Evolutionary conservation across 2,113 vertebrate species (phyloP).

Genomic region (Anthoscopus minutus): DNA sequence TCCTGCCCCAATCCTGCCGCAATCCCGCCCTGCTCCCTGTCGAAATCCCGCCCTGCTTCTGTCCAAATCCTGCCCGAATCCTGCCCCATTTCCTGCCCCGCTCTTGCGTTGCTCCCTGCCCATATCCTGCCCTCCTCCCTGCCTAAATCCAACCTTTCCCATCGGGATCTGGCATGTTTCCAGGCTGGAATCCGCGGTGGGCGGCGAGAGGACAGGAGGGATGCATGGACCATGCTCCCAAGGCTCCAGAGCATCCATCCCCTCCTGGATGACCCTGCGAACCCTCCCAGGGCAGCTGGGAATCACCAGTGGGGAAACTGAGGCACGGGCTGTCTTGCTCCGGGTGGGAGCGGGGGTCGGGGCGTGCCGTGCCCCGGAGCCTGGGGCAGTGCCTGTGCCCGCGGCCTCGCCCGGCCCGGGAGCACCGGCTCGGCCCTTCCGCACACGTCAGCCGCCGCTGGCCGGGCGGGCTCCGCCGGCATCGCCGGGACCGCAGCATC

Average conservation of each 20-base stretch:
- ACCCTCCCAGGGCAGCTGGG: not conserved
- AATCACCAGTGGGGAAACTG: not conserved
- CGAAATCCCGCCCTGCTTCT: not conserved
- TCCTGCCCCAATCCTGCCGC: not conserved
- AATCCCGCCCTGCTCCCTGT: not conserved
- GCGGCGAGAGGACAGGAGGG: not conserved
- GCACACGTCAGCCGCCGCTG: not conserved
- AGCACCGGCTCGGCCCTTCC: constrained; percentile 23
- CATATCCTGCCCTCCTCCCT: not conserved
- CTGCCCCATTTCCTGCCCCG: not conserved
- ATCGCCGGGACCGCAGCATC: not conserved
- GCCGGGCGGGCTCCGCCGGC: not conserved
- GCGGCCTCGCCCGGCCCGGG: not conserved
- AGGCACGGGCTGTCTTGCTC: not conserved
- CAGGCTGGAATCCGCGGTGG: not conserved
- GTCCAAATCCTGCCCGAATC: not conserved
- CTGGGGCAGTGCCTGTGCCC: not conserved
- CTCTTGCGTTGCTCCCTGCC: not conserved
- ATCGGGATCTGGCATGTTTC: not conserved
- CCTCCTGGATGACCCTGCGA: not conserved
- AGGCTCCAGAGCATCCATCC: not conserved
- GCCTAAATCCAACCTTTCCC: not conserved
- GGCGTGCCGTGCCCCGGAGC: not conserved
- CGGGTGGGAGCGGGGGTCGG: not conserved
- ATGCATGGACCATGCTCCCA: accelerated